Evolutionary conservation across 1,140 invertebrate genomes (phyloP).

Genomic region (Apocrypta bakeri): DNA sequence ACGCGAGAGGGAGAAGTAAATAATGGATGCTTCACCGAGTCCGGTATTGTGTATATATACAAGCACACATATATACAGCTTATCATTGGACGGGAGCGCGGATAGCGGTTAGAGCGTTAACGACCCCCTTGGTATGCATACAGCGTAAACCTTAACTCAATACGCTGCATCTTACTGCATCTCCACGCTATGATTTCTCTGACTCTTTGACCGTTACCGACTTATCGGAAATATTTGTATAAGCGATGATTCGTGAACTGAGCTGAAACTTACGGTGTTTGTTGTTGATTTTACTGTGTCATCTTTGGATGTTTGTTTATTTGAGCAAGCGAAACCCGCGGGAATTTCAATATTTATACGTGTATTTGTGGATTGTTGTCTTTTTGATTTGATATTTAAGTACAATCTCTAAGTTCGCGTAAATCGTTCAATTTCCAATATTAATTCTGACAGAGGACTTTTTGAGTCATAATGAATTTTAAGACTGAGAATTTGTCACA

Average conservation of each 20-base stretch:
- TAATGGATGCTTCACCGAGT: constrained; percentile 1
- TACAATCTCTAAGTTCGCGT: too few species aligned
- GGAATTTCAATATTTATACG: too few species aligned
- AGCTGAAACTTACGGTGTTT: too few species aligned
- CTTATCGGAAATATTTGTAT: constrained; percentile 6
- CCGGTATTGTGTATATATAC: not conserved
- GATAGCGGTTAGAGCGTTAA: constrained; percentile 58
- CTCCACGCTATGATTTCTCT: not conserved
- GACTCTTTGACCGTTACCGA: not conserved
- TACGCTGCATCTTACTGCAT: not conserved
- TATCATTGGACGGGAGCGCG: constrained; percentile 33
- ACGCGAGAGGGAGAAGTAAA: constrained; percentile 49
- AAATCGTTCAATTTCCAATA: too few species aligned
- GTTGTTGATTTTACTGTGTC: too few species aligned
- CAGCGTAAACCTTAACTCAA: not conserved
- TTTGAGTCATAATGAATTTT: too few species aligned
- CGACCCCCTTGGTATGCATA: constrained; percentile 43
- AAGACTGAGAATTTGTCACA: too few species aligned
- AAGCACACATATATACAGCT: not conserved
- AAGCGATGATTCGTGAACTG: not conserved
- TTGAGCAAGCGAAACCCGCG: too few species aligned
- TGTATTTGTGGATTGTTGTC: too few species aligned
- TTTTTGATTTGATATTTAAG: too few species aligned
- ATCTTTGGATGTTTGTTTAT: too few species aligned
- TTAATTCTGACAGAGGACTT: too few species aligned